These are phyloP conservation scores for Maniola hyperantus DNA, from an alignment of 2,888 invertebrate genomes.

Conservation along the genomic window DNA sequence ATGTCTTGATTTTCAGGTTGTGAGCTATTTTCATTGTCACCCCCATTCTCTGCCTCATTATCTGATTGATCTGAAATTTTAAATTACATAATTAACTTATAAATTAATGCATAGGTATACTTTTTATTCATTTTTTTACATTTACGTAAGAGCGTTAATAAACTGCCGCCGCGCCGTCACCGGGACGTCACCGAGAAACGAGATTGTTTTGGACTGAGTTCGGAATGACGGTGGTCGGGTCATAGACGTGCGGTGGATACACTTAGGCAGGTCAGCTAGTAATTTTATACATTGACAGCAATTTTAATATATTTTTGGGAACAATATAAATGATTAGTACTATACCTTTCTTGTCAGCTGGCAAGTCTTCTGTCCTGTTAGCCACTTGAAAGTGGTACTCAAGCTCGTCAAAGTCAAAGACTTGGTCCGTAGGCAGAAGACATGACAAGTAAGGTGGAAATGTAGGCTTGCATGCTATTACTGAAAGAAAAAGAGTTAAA, in stretches of 20 bases:
- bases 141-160: too few relatives aligned
- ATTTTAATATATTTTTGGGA: too few relatives aligned
- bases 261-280: too few relatives aligned
- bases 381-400: slow-evolving; percentile 88
- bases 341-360: slow-evolving; percentile 79
- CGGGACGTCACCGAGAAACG: too few relatives aligned
- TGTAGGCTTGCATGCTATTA: slow-evolving; percentile 93
- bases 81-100: background rate
- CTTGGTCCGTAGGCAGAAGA: slow-evolving; percentile 95
- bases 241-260: too few relatives aligned
- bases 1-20: slow-evolving; percentile 68
- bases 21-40: slow-evolving; percentile 70
- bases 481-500: slow-evolving; percentile 69
- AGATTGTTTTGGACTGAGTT: too few relatives aligned
- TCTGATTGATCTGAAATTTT: slow-evolving; percentile 68
- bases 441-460: slow-evolving; percentile 93
- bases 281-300: too few relatives aligned
- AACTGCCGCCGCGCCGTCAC: too few relatives aligned
- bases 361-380: slow-evolving; percentile 84
- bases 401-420: slow-evolving; percentile 94
- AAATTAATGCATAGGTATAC: background rate
- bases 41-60: slow-evolving; percentile 75
- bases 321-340: background rate
- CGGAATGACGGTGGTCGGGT: too few relatives aligned
- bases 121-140: too few relatives aligned